These are phyloP conservation scores for Cryptocephalus moraei DNA, from an alignment of 2,888 invertebrate species.

Conservation along the genomic window DNA sequence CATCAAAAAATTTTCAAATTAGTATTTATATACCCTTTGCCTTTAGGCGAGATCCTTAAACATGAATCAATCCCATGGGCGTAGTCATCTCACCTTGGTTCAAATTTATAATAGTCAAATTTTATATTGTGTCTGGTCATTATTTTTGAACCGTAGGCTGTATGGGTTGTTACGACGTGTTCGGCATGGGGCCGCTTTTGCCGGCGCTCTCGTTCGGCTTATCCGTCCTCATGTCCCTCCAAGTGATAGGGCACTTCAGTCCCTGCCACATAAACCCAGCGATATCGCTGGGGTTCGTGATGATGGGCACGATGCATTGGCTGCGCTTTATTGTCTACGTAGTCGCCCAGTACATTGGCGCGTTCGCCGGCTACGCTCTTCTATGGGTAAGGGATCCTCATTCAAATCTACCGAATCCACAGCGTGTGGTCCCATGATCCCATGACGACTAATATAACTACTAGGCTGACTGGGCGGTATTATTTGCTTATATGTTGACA, in stretches of 20 bases:
- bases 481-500: too few species aligned
- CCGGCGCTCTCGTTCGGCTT: conserved; percentile 12
- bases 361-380: conserved; percentile 9
- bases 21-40: too few species aligned
- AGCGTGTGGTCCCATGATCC: too few species aligned
- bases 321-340: conserved; percentile 8
- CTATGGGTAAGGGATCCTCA: conserved; percentile 8
- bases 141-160: conserved; percentile 7
- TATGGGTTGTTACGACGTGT: conserved; percentile 9
- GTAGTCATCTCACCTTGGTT: too few species aligned
- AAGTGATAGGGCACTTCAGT: conserved; percentile 9
- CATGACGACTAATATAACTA: too few species aligned
- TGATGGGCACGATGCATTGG: conserved; percentile 10
- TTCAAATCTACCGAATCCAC: neutral
- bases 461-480: too few species aligned
- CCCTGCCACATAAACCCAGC: conserved; percentile 14
- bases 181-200: conserved; percentile 8
- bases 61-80: too few species aligned
- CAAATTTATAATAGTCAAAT: too few species aligned
- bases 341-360: conserved; percentile 12
- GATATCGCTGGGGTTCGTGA: conserved; percentile 8
- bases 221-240: conserved; percentile 7
- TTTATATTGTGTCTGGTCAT: too few species aligned
- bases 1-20: too few species aligned
- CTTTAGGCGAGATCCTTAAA: too few species aligned